These are phyloP conservation scores for Yponomeuta evonymella DNA, from an alignment of 2,888 invertebrate genomes.

Conservation along the genomic window DNA sequence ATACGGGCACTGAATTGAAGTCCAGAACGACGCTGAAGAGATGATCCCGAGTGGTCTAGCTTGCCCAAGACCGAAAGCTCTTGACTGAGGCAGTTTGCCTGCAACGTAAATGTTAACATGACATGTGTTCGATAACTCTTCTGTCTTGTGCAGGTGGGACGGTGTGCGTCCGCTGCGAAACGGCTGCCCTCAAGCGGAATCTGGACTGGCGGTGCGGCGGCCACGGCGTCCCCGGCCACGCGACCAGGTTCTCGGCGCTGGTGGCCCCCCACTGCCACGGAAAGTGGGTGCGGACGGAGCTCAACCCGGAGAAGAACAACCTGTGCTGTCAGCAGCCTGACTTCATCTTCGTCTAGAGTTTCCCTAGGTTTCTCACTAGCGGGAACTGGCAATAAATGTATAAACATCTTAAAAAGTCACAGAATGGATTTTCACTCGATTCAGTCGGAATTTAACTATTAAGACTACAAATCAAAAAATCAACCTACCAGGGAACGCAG, in stretches of 20 bases:
- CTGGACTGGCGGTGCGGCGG: conserved; percentile 89
- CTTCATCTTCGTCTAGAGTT: conserved; percentile 64
- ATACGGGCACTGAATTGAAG: too few species aligned
- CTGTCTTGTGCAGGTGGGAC: conserved; percentile 77
- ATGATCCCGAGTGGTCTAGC: too few species aligned
- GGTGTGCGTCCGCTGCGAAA: conserved; percentile 89
- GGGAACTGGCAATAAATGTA: not conserved
- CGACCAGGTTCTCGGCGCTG: conserved; percentile 89
- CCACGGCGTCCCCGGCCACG: conserved; percentile 84
- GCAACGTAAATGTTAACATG: too few species aligned
- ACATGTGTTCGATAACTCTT: not conserved
- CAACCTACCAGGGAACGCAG: too few species aligned
- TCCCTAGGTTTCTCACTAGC: not conserved
- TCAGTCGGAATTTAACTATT: too few species aligned
- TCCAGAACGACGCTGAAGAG: too few species aligned
- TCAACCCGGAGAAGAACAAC: conserved; percentile 46
- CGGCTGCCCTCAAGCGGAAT: conserved; percentile 85
- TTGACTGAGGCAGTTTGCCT: too few species aligned
- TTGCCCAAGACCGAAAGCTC: too few species aligned
- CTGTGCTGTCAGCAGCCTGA: conserved; percentile 60
- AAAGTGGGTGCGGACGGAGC: conserved; percentile 83
- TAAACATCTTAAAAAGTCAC: too few species aligned
- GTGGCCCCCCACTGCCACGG: conserved; percentile 92
- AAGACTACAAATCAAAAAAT: too few species aligned
- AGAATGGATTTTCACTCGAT: too few species aligned